A percentile compares a stretch with the other conserved stretches of the same genome.
These are phyloP conservation scores for Leptothorax acervorum DNA, from an alignment of 2,888 invertebrate species.

Conservation along the genomic window DNA sequence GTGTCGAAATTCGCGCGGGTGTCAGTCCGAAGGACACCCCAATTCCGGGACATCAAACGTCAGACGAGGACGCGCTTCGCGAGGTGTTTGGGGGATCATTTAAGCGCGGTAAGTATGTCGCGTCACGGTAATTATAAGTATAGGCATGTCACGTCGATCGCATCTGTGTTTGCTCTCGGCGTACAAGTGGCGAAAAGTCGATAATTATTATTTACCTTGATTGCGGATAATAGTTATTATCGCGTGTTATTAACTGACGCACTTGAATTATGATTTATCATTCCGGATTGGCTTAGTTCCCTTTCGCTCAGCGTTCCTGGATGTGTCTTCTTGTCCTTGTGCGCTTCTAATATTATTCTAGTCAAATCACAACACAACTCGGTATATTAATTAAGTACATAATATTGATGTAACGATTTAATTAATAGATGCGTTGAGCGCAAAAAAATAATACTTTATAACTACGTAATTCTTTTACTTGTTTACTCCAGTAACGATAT, in stretches of 20 bases:
- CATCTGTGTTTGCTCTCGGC: constrained; percentile 19
- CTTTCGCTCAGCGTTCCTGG: background rate
- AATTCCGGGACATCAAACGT: background rate
- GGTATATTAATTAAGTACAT: background rate
- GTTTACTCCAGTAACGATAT: background rate
- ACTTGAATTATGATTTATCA: constrained; percentile 51
- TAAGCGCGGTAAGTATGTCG: constrained; percentile 56
- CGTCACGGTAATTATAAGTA: constrained; percentile 60
- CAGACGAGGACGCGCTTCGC: constrained; percentile 27
- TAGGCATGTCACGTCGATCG: constrained; percentile 26
- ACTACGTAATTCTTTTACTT: background rate
- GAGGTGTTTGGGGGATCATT: constrained; percentile 19
- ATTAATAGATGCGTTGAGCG: background rate
- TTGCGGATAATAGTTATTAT: constrained; percentile 62
- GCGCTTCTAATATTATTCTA: background rate
- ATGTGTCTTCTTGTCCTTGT: background rate
- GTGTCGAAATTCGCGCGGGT: constrained; percentile 22
- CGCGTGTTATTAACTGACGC: constrained; percentile 58
- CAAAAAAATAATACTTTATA: background rate
- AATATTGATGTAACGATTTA: background rate
- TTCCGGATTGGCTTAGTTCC: background rate
- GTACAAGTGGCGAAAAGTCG: constrained; percentile 34
- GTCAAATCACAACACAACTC: background rate
- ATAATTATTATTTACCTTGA: constrained; percentile 61
- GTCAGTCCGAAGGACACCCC: constrained; percentile 26